A percentile compares a stretch with the other conserved stretches of the same genome.
phyloP scores from a whole-genome alignment of 2,888 invertebrate genomes.

The Tuta absoluta region DNA sequence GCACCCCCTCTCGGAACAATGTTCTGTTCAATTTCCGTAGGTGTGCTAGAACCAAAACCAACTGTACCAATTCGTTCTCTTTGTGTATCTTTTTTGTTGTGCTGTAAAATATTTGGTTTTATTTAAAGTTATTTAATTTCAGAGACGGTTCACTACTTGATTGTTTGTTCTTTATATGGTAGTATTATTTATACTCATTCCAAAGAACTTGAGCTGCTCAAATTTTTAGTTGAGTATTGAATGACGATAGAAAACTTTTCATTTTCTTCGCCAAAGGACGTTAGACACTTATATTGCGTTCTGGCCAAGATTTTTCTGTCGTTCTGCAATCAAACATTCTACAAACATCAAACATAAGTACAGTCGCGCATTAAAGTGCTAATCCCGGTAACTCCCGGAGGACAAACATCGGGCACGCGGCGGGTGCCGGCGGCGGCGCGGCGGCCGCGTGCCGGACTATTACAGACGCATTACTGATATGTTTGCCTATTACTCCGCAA shows the following conservation, averaged over 20 bases:
- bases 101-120: too few species aligned
- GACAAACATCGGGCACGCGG: slow-evolving; percentile 65
- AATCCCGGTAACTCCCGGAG: slow-evolving; percentile 65
- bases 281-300: too few species aligned
- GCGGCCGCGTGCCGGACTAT: slow-evolving; percentile 62
- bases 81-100: too few species aligned
- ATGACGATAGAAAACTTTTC: too few species aligned
- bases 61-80: neutral
- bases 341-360: slow-evolving; percentile 30
- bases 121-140: too few species aligned
- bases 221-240: too few species aligned
- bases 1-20: slow-evolving; percentile 13
- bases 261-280: too few species aligned
- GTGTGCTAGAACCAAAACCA: neutral
- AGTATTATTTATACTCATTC: too few species aligned
- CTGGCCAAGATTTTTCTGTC: too few species aligned
- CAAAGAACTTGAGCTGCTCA: too few species aligned
- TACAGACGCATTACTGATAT: slow-evolving; percentile 72
- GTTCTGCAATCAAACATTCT: slow-evolving; percentile 2
- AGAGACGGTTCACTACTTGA: too few species aligned
- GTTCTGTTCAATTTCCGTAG: neutral
- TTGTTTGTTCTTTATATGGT: too few species aligned
- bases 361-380: slow-evolving; percentile 67
- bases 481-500: slow-evolving; percentile 63
- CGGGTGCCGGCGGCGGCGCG: slow-evolving; percentile 54